These are phyloP conservation scores for Centropristis striata DNA, from an alignment of 2,113 vertebrate species.

Conservation along the genomic window DNA sequence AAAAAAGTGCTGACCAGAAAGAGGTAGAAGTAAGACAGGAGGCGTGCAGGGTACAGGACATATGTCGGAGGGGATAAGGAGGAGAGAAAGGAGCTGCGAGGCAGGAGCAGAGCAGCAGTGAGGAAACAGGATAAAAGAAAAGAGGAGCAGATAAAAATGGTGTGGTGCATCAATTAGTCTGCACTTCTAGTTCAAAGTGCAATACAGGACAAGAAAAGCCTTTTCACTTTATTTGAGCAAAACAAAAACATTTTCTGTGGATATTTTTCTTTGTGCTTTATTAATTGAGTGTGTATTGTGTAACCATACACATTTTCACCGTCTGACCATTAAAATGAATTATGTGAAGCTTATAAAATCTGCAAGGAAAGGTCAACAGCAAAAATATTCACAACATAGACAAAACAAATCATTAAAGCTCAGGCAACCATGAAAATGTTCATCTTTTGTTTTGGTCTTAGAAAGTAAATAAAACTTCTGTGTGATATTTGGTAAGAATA, in stretches of 20 bases:
- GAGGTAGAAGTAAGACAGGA: slow-evolving; percentile 7
- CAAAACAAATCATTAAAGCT: neutral
- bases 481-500: neutral
- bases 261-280: neutral
- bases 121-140: neutral
- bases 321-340: neutral
- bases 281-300: neutral
- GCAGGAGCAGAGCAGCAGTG: slow-evolving; percentile 1
- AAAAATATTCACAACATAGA: neutral
- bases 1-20: slow-evolving; percentile 46
- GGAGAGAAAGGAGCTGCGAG: slow-evolving; percentile 4
- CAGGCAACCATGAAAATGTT: neutral
- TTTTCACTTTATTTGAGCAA: neutral
- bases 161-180: slow-evolving; percentile 5
- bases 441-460: neutral
- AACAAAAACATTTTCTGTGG: neutral
- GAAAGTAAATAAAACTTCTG: neutral
- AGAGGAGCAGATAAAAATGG: neutral
- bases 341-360: neutral
- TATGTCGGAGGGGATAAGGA: slow-evolving; percentile 24
- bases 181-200: neutral
- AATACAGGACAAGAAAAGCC: neutral
- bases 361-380: neutral
- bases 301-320: neutral
- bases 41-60: slow-evolving; percentile 26